These are phyloP conservation scores for Hermaeophaga mercurialis DNA, from an alignment of 2,888 invertebrate genomes.

Conservation along the genomic window DNA sequence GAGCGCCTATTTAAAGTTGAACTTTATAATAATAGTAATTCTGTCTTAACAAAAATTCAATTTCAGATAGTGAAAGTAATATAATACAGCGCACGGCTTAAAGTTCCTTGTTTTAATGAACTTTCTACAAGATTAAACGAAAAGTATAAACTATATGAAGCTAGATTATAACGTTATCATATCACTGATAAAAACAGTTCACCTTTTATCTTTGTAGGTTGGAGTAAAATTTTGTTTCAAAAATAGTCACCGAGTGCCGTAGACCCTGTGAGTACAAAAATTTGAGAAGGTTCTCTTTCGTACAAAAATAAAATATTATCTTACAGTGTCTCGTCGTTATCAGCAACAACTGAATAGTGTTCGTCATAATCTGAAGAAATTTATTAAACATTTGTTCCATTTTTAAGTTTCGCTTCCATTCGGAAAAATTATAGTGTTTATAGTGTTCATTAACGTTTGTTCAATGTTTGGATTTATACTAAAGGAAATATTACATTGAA, in stretches of 20 bases:
- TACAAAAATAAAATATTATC: conserved; percentile 33
- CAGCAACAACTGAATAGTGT: conserved; percentile 31
- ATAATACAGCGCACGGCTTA: conserved; percentile 8
- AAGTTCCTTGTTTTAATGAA: conserved; percentile 13
- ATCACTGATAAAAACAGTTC: conserved; percentile 27
- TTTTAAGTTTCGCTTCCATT: background rate
- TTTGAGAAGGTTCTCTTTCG: conserved; percentile 25
- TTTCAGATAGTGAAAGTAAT: conserved; percentile 28
- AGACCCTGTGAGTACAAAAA: conserved; percentile 6
- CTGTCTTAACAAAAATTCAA: conserved; percentile 13
- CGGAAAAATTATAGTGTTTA: conserved; percentile 1
- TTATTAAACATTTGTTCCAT: conserved; percentile 5
- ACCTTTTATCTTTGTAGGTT: conserved; percentile 9
- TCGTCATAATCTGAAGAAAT: conserved; percentile 17
- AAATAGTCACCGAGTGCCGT: conserved; percentile 8
- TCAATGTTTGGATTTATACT: conserved; percentile 14
- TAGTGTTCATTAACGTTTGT: background rate
- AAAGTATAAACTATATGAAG: conserved; percentile 3
- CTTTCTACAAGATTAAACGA: conserved; percentile 16
- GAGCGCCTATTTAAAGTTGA: background rate
- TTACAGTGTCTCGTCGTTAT: conserved; percentile 33
- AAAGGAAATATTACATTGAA: conserved; percentile 17
- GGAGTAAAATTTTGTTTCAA: conserved; percentile 14
- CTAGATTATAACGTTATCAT: conserved; percentile 14
- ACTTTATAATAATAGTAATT: conserved; percentile 16